Conservation (phyloP, 2,797 vertebrate species). For the Characodon lateralis region DNA sequence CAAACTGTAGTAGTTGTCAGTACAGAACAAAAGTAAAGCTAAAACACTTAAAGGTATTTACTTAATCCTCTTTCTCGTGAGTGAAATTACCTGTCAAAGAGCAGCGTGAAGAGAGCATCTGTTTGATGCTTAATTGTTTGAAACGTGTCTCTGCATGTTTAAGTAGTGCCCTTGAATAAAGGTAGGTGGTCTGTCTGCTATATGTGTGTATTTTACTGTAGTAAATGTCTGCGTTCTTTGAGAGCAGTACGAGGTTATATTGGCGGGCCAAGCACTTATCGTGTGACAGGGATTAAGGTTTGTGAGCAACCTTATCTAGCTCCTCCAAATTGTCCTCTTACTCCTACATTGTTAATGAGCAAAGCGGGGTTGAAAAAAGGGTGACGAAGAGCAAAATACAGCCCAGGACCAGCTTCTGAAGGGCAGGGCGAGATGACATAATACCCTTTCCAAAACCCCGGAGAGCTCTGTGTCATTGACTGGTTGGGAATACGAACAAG, state of each 20-base stretch:
- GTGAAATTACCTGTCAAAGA: constrained; percentile 87
- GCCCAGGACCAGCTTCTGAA: constrained; percentile 76
- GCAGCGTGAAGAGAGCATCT: constrained; percentile 43
- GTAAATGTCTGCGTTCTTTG: constrained; percentile 32
- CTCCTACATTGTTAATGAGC: constrained; percentile 83
- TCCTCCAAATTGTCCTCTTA: constrained; percentile 63
- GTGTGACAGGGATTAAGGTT: constrained; percentile 38
- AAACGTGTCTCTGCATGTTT: constrained; percentile 60
- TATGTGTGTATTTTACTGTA: not conserved
- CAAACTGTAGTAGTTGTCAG: constrained; percentile 51
- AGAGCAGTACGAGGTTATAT: constrained; percentile 29
- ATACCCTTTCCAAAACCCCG: constrained; percentile 72
- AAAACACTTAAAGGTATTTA: constrained; percentile 68
- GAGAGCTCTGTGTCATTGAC: constrained; percentile 78
- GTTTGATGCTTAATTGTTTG: constrained; percentile 39
- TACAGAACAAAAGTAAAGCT: constrained; percentile 56
- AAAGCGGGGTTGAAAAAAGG: constrained; percentile 31
- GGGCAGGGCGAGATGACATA: constrained; percentile 80
- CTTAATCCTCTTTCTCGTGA: constrained; percentile 65
- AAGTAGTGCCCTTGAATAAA: constrained; percentile 41
- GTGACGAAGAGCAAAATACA: constrained; percentile 60
- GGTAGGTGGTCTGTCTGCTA: constrained; percentile 49
- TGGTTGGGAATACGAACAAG: constrained; percentile 79
- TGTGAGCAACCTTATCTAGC: constrained; percentile 71
- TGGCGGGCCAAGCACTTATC: constrained; percentile 44